A percentile compares a stretch with the other conserved stretches of the same genome.
Conservation (phyloP, 2,888 invertebrate species). For the Hydrotaea diabolus region DNA sequence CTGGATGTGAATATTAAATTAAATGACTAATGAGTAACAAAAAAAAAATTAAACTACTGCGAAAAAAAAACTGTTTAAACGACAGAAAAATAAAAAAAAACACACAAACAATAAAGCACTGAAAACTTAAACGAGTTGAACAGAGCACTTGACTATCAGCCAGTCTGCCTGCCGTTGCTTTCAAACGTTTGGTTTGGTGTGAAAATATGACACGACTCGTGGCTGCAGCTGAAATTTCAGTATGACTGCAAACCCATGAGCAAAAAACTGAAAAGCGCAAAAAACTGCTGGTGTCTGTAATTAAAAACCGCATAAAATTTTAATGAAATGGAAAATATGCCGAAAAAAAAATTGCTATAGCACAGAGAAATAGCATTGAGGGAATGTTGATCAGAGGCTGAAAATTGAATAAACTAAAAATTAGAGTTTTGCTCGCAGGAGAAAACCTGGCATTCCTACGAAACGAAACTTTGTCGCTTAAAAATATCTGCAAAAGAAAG, state of each 20-base stretch:
- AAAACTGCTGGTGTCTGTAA: not conserved
- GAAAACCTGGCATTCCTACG: too few species aligned
- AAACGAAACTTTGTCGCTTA: too few species aligned
- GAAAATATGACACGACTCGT: not conserved
- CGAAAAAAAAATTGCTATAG: too few species aligned
- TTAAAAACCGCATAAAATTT: not conserved
- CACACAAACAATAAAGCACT: not conserved
- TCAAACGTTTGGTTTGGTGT: too few species aligned
- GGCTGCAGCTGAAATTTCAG: not conserved
- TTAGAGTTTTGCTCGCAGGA: too few species aligned
- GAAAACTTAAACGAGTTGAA: not conserved
- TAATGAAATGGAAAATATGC: not conserved
- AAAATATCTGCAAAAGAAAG: too few species aligned
- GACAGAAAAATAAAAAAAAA: not conserved
- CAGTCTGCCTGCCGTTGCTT: not conserved
- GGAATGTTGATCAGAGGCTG: too few species aligned
- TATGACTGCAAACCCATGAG: not conserved
- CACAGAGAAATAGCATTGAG: too few species aligned
- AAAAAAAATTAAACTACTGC: too few species aligned
- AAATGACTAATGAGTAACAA: slow-evolving; percentile 5
- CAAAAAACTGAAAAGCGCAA: not conserved
- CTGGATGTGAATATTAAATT: slow-evolving; percentile 1
- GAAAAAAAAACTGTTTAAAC: not conserved
- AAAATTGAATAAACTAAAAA: too few species aligned
- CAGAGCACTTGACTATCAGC: not conserved